These are phyloP conservation scores for Nomada flava DNA, from an alignment of 2,888 invertebrate species.

Conservation along the genomic window DNA sequence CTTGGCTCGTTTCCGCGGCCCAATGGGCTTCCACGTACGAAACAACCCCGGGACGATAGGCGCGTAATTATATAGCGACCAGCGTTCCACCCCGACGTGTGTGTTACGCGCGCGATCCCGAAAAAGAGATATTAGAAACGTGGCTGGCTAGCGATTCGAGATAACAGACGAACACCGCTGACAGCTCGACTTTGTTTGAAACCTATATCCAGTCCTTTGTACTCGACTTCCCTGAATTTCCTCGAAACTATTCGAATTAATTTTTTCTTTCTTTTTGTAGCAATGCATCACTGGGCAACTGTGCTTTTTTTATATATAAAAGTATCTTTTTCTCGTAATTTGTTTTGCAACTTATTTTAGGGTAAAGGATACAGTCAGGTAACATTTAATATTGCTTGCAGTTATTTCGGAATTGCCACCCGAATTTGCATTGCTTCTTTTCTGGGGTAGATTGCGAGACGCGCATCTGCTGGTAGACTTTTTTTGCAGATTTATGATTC, in stretches of 20 bases:
- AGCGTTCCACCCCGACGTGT: slow-evolving; percentile 46
- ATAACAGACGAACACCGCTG: slow-evolving; percentile 43
- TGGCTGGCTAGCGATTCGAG: slow-evolving; percentile 37
- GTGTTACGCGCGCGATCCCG: slow-evolving; percentile 45
- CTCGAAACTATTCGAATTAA: not conserved
- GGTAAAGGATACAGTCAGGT: not conserved
- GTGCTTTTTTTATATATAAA: not conserved
- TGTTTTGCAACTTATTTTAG: not conserved
- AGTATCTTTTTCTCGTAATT: not conserved
- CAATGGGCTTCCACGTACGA: slow-evolving; percentile 54
- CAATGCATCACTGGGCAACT: too few species aligned
- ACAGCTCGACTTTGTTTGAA: slow-evolving; percentile 36
- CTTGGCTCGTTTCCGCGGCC: slow-evolving; percentile 52
- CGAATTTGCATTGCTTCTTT: not conserved
- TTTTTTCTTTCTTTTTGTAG: not conserved
- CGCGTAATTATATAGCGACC: slow-evolving; percentile 64
- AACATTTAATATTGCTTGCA: too few species aligned
- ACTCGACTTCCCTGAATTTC: not conserved
- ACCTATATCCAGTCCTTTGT: not conserved
- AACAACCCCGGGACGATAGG: slow-evolving; percentile 59
- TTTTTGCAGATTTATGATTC: slow-evolving; percentile 32
- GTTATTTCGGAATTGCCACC: too few species aligned
- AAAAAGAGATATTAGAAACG: slow-evolving; percentile 54
- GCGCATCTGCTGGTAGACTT: slow-evolving; percentile 48
- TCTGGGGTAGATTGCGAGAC: not conserved